Evolutionary conservation across 2,797 vertebrate genomes (phyloP), one percentile per base, ranked within the genome.

Genomic region (Harpagifer antarcticus): DNA sequence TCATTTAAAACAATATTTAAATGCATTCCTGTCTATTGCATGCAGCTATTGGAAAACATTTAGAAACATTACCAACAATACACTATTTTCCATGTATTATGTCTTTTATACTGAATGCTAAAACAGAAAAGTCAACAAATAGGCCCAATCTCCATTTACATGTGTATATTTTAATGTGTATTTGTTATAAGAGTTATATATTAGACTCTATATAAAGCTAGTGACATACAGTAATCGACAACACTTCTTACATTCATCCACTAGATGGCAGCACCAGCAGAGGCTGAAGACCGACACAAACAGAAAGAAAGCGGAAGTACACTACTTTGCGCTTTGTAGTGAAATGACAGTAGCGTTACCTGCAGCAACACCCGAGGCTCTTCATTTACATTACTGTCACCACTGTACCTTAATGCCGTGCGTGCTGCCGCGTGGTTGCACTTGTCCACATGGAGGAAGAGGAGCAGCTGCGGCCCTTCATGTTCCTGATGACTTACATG

Each of bases 401-500:
- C 3, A 0, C 7, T 17, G 1, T 54, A 3, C 8, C 40, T 44
- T 15, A 1, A 12, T 14, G 19, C 43, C 3, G 20, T 4, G 7
- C 12, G 4, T 9, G 31, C 53, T 42, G 42, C 2, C 23, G 52
- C 40, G 19, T 1, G 48, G 47, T 1, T 52, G 17, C 52, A n/a
- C 1, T 1, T 1, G 45, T 16, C 5, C 58, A 53, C 13, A 95
- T 95, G 95, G 86, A 91, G 20, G 86, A 84, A 40, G 92, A 92
- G 20, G 86, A 91, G 66, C 83, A 86, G 68, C 76, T 92, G 78
- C 88, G 85, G 27, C 85, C 91, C 4, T 43, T 93, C n/a, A 82
- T 93, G 87, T 91, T 95, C 44, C 82, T 95, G n/a, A 79, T 95
- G 63, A 93, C 93, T 0, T 94, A 94, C 84, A 68, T 94, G 89